Conservation (phyloP, 2,113 vertebrate species). For the Bucco capensis region DNA sequence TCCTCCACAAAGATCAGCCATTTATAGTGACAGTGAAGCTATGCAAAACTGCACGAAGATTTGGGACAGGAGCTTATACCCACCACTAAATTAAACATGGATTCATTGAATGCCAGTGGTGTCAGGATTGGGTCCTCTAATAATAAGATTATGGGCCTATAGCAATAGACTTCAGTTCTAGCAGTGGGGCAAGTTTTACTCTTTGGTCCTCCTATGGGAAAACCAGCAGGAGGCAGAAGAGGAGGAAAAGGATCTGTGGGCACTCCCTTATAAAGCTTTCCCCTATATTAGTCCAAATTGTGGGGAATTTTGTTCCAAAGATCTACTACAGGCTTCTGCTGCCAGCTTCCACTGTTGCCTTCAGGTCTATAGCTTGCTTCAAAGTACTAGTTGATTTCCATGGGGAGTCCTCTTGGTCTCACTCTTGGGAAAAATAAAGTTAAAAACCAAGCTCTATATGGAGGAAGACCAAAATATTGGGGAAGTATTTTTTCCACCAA, state of each 20-base stretch:
- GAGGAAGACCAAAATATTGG: neutral
- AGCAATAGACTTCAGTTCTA: neutral
- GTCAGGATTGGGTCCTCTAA: neutral
- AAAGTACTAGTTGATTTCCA: neutral
- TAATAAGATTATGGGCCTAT: neutral
- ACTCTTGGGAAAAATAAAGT: neutral
- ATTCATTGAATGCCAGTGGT: neutral
- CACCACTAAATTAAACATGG: neutral
- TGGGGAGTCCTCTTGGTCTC: neutral
- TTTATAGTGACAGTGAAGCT: neutral
- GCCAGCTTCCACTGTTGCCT: neutral
- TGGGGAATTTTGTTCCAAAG: neutral
- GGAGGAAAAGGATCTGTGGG: neutral
- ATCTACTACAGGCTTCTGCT: neutral
- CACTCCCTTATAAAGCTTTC: neutral
- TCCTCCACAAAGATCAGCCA: neutral
- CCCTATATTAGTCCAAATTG: neutral
- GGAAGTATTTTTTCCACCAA: neutral
- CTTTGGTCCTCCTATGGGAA: neutral
- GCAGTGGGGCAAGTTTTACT: neutral
- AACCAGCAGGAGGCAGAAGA: neutral
- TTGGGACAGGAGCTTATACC: neutral
- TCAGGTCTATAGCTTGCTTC: neutral
- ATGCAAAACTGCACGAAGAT: slow-evolving; percentile 12
- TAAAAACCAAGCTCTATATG: neutral